Evolutionary conservation across 2,113 vertebrate species (phyloP).

Genomic region (Loxodonta africana): DNA sequence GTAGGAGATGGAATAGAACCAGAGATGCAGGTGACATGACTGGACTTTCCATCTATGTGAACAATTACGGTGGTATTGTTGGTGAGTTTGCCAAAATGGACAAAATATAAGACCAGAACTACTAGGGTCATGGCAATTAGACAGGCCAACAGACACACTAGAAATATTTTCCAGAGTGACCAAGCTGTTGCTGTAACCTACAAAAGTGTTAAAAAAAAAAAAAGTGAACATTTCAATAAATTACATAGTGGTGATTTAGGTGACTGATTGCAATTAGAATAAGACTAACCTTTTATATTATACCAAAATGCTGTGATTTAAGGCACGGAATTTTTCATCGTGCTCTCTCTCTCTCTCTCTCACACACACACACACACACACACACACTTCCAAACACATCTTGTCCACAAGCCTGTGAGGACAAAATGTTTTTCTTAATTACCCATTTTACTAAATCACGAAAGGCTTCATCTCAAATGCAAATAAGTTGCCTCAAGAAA

Average conservation of each 20-base stretch:
- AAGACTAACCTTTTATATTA: not conserved
- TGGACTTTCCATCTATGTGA: conserved; percentile 6
- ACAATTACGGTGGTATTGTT: conserved; percentile 51
- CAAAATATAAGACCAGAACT: conserved; percentile 66
- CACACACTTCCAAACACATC: not conserved
- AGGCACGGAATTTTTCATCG: not conserved
- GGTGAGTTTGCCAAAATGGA: conserved; percentile 13
- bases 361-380: not conserved
- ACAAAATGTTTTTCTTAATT: not conserved
- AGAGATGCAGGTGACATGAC: not conserved
- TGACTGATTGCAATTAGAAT: not conserved
- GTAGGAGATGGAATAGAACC: not conserved
- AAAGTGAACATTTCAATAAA: conserved; percentile 10
- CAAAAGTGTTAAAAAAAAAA: not conserved
- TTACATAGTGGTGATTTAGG: not conserved
- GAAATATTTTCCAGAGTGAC: conserved; percentile 78
- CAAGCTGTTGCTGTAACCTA: conserved; percentile 38
- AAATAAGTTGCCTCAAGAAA: not conserved
- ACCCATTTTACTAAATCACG: conserved; percentile 9
- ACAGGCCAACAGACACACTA: conserved; percentile 76
- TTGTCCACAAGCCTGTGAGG: not conserved
- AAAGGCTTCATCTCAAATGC: not conserved
- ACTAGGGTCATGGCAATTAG: conserved; percentile 50
- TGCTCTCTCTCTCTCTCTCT: not conserved
- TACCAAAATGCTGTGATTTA: not conserved